phyloP scores from a whole-genome alignment of 1,140 invertebrate genomes.

The Heliconius congener region DNA sequence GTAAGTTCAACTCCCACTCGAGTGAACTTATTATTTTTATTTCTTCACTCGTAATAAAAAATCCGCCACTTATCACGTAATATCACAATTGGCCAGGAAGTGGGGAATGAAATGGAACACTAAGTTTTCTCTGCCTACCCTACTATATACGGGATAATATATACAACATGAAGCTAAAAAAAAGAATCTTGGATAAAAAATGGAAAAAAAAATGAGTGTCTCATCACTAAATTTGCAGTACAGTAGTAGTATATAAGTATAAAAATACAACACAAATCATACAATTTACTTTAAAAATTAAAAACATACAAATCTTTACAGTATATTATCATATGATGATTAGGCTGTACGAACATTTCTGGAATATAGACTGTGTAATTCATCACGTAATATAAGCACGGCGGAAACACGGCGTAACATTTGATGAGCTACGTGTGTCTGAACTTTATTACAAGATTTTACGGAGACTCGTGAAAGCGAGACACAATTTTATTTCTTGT shows the following conservation, averaged over 20 bases:
- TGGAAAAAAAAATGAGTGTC: no score
- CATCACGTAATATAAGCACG: slow-evolving; percentile 24
- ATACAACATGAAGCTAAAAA: no score
- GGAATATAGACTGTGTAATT: slow-evolving; percentile 16
- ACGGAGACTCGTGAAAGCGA: slow-evolving; percentile 16
- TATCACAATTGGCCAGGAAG: no score
- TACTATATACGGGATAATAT: no score
- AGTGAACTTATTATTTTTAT: not conserved
- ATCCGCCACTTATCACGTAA: no score
- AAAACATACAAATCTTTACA: not conserved
- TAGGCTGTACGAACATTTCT: not conserved
- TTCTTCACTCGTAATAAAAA: no score
- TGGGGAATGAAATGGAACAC: no score
- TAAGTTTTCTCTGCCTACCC: no score
- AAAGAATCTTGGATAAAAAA: no score
- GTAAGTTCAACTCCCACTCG: not conserved
- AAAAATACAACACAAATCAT: not conserved
- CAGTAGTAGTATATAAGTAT: not conserved
- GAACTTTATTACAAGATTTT: slow-evolving; percentile 26
- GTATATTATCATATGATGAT: slow-evolving; percentile 15
- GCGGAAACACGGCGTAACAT: slow-evolving; percentile 25
- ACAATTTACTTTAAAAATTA: not conserved
- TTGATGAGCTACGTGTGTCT: slow-evolving; percentile 29
- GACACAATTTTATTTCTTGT: slow-evolving; percentile 27
- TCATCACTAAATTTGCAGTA: no score